phyloP scores from a whole-genome alignment of 2,113 vertebrate genomes.

The Hassar affinis region DNA sequence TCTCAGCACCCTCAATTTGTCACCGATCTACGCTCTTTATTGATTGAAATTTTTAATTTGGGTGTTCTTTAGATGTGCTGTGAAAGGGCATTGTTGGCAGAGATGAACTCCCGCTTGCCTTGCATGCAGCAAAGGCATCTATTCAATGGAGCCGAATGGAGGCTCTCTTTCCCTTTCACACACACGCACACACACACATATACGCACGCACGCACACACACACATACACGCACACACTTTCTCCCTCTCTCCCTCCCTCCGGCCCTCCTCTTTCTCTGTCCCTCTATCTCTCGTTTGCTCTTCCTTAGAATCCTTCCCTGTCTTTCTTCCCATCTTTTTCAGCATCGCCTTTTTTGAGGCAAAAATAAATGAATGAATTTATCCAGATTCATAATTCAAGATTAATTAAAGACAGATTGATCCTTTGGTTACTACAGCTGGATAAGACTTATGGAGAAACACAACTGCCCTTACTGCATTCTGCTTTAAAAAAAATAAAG shows the following conservation, averaged over 20 bases:
- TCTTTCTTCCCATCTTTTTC: conserved; percentile 39
- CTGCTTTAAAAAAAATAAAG: conserved; percentile 79
- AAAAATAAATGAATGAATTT: conserved; percentile 87
- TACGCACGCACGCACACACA: conserved; percentile 1
- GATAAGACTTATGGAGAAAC: conserved; percentile 87
- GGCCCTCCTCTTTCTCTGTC: neutral
- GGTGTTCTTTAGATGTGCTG: conserved; percentile 81
- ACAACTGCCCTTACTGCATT: conserved; percentile 89
- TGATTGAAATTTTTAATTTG: conserved; percentile 96
- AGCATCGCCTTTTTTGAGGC: conserved; percentile 68
- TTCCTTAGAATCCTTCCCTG: conserved; percentile 19
- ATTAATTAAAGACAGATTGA: conserved; percentile 96
- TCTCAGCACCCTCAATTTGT: conserved; percentile 81
- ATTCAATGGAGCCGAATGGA: conserved; percentile 78
- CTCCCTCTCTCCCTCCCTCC: conserved; percentile 34
- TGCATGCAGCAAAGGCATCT: conserved; percentile 71
- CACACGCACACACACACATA: conserved; percentile 1
- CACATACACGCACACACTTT: conserved; percentile 21
- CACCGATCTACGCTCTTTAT: conserved; percentile 84
- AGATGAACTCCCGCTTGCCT: conserved; percentile 82
- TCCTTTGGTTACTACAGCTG: conserved; percentile 84
- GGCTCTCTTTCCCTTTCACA: conserved; percentile 59
- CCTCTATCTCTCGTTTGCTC: conserved; percentile 40
- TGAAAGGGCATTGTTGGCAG: conserved; percentile 77
- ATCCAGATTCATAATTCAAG: conserved; percentile 87